Evolutionary conservation across 1,140 invertebrate species (phyloP).

Genomic region (Bombus huntii): DNA sequence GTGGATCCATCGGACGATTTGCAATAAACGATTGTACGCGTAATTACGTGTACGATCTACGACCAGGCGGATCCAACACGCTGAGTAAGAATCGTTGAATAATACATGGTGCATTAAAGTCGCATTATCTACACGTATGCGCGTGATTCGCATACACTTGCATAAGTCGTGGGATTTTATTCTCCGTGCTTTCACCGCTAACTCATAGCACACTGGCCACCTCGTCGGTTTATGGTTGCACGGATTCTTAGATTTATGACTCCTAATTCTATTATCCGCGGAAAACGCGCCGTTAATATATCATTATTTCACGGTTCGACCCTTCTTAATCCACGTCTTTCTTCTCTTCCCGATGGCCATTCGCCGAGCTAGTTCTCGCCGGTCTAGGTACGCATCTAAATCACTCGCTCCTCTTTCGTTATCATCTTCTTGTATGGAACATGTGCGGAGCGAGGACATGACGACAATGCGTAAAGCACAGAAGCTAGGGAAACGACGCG

Average conservation of each 20-base stretch:
- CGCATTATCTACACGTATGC: conserved; percentile 63
- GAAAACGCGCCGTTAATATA: conserved; percentile 9
- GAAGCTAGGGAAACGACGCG: conserved; percentile 64
- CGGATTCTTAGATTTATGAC: conserved; percentile 32
- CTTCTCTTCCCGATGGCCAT: not conserved
- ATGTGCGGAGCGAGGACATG: conserved; percentile 11
- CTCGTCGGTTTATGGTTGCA: not conserved
- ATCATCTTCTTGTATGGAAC: conserved; percentile 34
- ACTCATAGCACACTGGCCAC: not conserved
- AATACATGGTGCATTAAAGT: conserved; percentile 69
- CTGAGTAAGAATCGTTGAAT: conserved; percentile 62
- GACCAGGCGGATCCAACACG: conserved; percentile 26
- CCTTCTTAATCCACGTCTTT: not conserved
- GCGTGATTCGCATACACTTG: conserved; percentile 52
- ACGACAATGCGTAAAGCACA: conserved; percentile 54
- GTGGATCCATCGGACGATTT: conserved; percentile 13
- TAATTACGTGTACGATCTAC: conserved; percentile 51
- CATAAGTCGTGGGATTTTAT: conserved; percentile 53
- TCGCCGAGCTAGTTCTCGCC: not conserved
- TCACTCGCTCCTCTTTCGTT: conserved; percentile 44
- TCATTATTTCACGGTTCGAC: conserved; percentile 11
- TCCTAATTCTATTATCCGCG: conserved; percentile 15
- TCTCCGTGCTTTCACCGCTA: not conserved
- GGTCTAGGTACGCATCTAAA: conserved; percentile 1
- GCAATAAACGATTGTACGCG: conserved; percentile 42